These are phyloP conservation scores for Monodelphis domestica DNA, from an alignment of 2,797 vertebrate genomes.

Conservation along the genomic window DNA sequence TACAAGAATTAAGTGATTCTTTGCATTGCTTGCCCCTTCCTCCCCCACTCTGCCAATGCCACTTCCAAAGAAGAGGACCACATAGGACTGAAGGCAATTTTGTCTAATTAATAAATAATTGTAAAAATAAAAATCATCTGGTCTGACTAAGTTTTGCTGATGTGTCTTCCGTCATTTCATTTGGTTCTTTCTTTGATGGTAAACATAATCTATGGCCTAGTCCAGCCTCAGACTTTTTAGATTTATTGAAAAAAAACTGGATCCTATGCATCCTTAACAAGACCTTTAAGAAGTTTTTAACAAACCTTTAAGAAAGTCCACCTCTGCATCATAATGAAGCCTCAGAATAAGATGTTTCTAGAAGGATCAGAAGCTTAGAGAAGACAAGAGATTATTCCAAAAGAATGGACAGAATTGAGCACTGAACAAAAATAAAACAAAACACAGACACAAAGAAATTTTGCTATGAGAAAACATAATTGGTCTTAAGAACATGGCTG, in stretches of 20 bases:
- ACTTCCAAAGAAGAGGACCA: background rate
- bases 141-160: background rate
- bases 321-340: background rate
- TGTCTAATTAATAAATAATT: background rate
- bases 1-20: background rate
- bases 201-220: background rate
- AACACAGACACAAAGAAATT: background rate
- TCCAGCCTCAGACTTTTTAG: background rate
- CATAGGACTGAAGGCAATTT: background rate
- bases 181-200: background rate
- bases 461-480: background rate
- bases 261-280: background rate
- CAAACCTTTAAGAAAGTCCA: background rate
- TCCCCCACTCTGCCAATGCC: background rate
- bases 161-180: background rate
- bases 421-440: background rate
- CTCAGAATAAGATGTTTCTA: background rate
- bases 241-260: background rate
- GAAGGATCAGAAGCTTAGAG: background rate
- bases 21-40: background rate
- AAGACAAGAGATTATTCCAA: background rate
- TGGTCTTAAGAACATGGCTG: background rate
- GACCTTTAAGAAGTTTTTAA: background rate
- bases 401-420: background rate
- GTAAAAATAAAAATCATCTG: background rate